Percentiles rank a stretch among this genome's conserved stretches.
Conservation (phyloP, 1,140 invertebrate genomes). For the Leptopilina boulardi region DNA sequence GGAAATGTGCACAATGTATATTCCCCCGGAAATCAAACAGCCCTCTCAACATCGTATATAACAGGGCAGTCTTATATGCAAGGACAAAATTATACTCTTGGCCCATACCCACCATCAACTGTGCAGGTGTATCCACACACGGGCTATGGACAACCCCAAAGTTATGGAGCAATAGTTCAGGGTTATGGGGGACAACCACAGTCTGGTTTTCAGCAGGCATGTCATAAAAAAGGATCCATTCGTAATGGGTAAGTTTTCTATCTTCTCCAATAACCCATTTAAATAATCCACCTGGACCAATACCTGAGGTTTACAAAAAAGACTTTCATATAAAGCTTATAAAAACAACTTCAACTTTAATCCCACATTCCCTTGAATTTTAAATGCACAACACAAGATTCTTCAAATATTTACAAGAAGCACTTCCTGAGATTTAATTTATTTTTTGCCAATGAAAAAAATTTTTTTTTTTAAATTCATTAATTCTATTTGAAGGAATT, state of each 20-base stretch:
- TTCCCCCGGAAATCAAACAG: constrained; percentile 69
- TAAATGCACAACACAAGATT: too few relatives aligned
- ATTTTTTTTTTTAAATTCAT: too few relatives aligned
- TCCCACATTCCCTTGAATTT: neutral
- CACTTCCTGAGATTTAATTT: too few relatives aligned
- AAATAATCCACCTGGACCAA: neutral
- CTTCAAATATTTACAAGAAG: too few relatives aligned
- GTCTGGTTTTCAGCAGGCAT: constrained; percentile 76
- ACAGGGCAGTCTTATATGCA: constrained; percentile 76
- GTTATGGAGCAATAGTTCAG: constrained; percentile 65
- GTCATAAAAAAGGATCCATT: constrained; percentile 82
- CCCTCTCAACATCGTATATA: constrained; percentile 72
- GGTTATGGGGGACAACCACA: constrained; percentile 71
- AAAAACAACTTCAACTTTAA: neutral
- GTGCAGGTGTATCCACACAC: constrained; percentile 72
- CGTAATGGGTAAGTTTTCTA: constrained; percentile 80
- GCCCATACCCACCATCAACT: constrained; percentile 64
- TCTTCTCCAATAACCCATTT: neutral
- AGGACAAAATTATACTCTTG: constrained; percentile 75
- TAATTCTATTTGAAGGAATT: too few relatives aligned
- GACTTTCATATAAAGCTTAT: neutral
- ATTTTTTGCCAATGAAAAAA: too few relatives aligned
- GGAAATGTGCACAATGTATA: constrained; percentile 68
- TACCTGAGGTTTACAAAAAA: too few relatives aligned
- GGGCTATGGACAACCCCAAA: constrained; percentile 62